Percentiles rank a stretch among this genome's conserved stretches.
These are phyloP conservation scores for Goniozus legneri DNA, from an alignment of 1,140 invertebrate species.

Conservation along the genomic window DNA sequence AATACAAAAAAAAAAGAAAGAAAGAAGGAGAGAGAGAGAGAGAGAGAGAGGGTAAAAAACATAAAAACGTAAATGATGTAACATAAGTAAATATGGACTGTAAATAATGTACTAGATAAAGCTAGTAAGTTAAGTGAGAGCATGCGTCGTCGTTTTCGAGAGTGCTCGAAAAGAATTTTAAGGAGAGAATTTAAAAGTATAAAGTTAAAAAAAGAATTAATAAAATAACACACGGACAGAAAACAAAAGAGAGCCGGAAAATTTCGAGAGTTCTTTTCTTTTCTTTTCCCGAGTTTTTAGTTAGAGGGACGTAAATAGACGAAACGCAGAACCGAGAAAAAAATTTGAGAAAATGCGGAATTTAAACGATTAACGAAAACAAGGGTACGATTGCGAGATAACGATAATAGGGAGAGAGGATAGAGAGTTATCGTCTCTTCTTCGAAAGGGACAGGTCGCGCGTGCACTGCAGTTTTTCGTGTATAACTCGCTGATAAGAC, in stretches of 20 bases:
- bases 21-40: constrained; percentile 9
- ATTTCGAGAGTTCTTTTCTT: too few relatives aligned
- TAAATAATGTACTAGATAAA: constrained; percentile 55
- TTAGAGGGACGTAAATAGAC: not conserved
- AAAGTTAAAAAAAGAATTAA: not conserved
- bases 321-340: constrained; percentile 1
- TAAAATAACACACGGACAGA: too few relatives aligned
- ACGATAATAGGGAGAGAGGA: constrained; percentile 3
- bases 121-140: constrained; percentile 51
- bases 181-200: not conserved
- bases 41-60: constrained; percentile 6
- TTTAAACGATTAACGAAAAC: not conserved
- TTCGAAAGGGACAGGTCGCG: constrained; percentile 13
- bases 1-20: constrained; percentile 12
- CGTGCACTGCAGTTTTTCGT: too few relatives aligned
- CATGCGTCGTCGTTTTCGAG: constrained; percentile 33
- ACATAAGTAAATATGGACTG: constrained; percentile 56
- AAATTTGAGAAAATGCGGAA: not conserved
- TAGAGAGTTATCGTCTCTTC: too few relatives aligned
- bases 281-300: too few relatives aligned
- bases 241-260: too few relatives aligned
- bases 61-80: constrained; percentile 44
- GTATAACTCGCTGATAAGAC: not conserved
- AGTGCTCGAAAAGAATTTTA: not conserved
- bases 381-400: constrained; percentile 1